Base-by-base conservation (phyloP, 1,140 invertebrate species). In the Brachionus angularis region DNA sequence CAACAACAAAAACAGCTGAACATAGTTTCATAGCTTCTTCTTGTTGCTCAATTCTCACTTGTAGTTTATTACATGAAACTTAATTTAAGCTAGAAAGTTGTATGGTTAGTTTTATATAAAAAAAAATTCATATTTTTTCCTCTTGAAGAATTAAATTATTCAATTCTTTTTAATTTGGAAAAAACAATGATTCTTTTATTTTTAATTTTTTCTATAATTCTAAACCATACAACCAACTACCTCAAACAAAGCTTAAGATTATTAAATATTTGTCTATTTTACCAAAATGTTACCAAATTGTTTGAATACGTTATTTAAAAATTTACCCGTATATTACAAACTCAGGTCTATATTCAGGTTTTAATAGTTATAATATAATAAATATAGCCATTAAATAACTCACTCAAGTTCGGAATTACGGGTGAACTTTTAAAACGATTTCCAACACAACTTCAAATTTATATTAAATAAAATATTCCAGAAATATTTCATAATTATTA, bases 171-270 rank as follows among this genome's bases (percentile, higher is more conserved):
- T n/a, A n/a, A n/a, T n/a, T n/a, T n/a, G n/a, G n/a, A n/a, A n/a
- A n/a, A n/a, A n/a, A n/a, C n/a, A n/a, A n/a, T n/a, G n/a, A n/a
- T n/a, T n/a, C n/a, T n/a, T n/a, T n/a, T n/a, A n/a, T n/a, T n/a
- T n/a, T n/a, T n/a, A n/a, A 29, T 18, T 39, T 12, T 23, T 5
- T 18, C 39, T 58, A 21, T 23, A 58, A 58, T 58, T 67, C 62
- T 67, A 67, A 67, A 67, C 62, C 62, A 67, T 67, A 67, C 62
- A 67, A 67, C 62, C 62, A 67, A 67, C 62, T 67, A 67, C 62
- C 62, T 67, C 62, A 67, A 18, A 34, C 47, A 31, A 67, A 67
- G 36, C 16, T 46, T 31, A 31, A 5, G 49, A 52, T n/a, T 3
- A 2, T 7, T 42, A 14, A 14, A 14, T 2, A 42, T n/a, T 7